Evolutionary conservation across 2,797 vertebrate genomes (phyloP).

Genomic region (Amblyopsis hoosieri): DNA sequence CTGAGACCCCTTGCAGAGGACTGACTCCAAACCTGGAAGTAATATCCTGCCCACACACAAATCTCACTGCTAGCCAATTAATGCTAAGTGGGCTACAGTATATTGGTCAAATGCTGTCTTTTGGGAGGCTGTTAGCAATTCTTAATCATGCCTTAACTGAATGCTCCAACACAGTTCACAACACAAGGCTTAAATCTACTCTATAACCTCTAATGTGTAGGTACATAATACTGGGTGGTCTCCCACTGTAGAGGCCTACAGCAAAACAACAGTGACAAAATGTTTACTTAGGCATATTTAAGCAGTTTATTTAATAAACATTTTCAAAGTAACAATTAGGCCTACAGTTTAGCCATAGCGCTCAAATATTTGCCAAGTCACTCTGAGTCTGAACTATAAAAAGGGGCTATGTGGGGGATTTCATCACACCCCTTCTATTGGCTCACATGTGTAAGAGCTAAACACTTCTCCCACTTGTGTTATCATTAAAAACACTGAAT

Average conservation of each 20-base stretch:
- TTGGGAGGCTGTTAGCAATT: conserved; percentile 43
- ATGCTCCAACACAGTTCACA: conserved; percentile 31
- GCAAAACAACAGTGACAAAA: background rate
- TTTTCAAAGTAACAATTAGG: background rate
- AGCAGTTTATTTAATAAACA: too few species aligned
- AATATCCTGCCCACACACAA: conserved; percentile 68
- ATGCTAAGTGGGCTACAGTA: conserved; percentile 50
- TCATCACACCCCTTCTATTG: conserved; percentile 31
- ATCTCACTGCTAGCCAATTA: conserved; percentile 53
- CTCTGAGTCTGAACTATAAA: conserved; percentile 7
- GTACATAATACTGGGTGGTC: conserved; percentile 14
- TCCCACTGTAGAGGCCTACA: background rate
- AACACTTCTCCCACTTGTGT: conserved; percentile 59
- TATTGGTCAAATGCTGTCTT: conserved; percentile 33
- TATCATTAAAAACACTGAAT: conserved; percentile 69
- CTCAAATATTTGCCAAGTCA: background rate
- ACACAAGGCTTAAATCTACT: conserved; percentile 15
- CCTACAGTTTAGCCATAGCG: background rate
- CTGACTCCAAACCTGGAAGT: conserved; percentile 61
- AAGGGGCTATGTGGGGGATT: conserved; percentile 15
- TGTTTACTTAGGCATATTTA: background rate
- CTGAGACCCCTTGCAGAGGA: conserved; percentile 39
- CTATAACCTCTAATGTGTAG: conserved; percentile 1
- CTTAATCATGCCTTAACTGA: conserved; percentile 45
- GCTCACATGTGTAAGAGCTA: conserved; percentile 45